Base-by-base conservation (phyloP, 2,888 invertebrate genomes). In the Acanthosoma haemorrhoidale region DNA sequence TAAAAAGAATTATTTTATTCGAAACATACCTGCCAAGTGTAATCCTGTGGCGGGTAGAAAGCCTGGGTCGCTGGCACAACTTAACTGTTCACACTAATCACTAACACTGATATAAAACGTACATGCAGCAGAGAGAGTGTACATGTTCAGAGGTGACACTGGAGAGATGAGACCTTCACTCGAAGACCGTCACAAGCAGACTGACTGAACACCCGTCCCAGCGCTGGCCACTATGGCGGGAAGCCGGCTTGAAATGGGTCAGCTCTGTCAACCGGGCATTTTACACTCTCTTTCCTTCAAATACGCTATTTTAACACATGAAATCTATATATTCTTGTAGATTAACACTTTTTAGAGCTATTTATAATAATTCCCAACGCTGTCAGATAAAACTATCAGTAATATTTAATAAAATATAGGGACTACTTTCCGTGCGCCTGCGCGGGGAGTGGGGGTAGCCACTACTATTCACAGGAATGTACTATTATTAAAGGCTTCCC, bases 401-500 rank as follows among this genome's bases (percentile, higher is more conserved):
- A 25, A 51, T 51, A 51, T 51, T 29, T 38, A 13, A 9, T n/a
- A 32, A 61, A 36, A 13, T 32, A 36, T 16, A 61, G 61, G 61
- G 38, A 61, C 61, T 61, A 61, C 61, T 61, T 61, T 61, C 36
- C 36, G 21, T 16, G 51, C n/a, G n/a, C n/a, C 41, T n/a, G 36
- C 5, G 41, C 41, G 18, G 34, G 61, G 32, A 36, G 61, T 61
- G 61, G 61, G 61, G 61, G 36, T 61, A 59, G 51, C 51, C 51
- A n/a, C n/a, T 51, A 51, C 51, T 51, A 51, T 51, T 51, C 51
- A n/a, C n/a, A 51, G 25, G 11, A 51, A 51, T 51, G 29, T 51
- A 51, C 51, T 51, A 51, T 51, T 51, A 51, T 51, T 51, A 51
- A 51, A 51, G 51, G 25, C 51, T n/a, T 29, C 51, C 51, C 51